Evolutionary conservation across 2,113 vertebrate genomes (phyloP).

Genomic region (Brachyistius frenatus): DNA sequence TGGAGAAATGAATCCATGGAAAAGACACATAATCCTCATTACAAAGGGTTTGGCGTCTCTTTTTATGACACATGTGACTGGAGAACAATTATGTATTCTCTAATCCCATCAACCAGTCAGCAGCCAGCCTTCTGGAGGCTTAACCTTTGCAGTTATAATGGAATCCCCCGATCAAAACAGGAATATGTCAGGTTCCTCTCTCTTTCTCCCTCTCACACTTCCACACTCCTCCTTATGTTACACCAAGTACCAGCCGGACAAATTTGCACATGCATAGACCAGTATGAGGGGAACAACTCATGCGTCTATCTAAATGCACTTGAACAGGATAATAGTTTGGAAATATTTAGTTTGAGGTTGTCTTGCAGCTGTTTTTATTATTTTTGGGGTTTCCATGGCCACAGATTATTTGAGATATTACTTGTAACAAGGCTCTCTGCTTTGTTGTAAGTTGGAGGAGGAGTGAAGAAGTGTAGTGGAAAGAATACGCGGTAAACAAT

Average conservation of each 20-base stretch:
- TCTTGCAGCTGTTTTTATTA: conserved; percentile 65
- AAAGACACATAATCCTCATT: conserved; percentile 83
- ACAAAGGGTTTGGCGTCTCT: conserved; percentile 75
- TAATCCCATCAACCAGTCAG: conserved; percentile 73
- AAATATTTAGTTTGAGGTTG: conserved; percentile 46
- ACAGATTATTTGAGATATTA: conserved; percentile 75
- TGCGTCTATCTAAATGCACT: conserved; percentile 36
- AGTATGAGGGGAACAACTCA: conserved; percentile 16
- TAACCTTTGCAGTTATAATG: conserved; percentile 69
- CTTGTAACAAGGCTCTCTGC: conserved; percentile 54
- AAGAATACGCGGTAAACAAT: conserved; percentile 38
- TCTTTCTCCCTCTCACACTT: neutral
- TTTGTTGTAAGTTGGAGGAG: conserved; percentile 46
- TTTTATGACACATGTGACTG: conserved; percentile 81
- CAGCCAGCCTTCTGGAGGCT: conserved; percentile 62
- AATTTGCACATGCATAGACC: conserved; percentile 44
- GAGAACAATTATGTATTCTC: conserved; percentile 80
- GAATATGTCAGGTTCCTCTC: conserved; percentile 54
- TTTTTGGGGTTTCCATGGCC: conserved; percentile 72
- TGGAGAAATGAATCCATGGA: conserved; percentile 82
- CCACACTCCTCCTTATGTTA: conserved; percentile 31
- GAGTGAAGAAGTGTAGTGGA: conserved; percentile 7
- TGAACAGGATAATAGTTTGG: conserved; percentile 46
- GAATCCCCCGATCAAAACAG: conserved; percentile 72
- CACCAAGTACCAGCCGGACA: conserved; percentile 26